Evolutionary conservation across 2,113 vertebrate species (phyloP).

Genomic region (Pteropus alecto): DNA sequence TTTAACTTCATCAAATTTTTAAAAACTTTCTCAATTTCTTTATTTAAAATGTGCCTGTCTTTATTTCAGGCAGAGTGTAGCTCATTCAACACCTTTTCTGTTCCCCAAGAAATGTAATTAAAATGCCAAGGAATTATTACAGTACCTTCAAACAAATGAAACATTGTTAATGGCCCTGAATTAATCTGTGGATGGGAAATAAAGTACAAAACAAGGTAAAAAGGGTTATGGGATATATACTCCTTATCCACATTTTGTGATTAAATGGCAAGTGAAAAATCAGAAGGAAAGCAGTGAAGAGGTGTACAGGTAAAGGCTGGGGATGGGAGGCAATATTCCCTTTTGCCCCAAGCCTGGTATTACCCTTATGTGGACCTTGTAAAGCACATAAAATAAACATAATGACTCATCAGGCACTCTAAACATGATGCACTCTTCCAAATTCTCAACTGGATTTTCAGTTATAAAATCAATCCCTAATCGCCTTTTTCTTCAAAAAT

Average conservation of each 20-base stretch:
- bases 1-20: neutral
- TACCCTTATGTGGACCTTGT: neutral
- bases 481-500: neutral
- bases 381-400: neutral
- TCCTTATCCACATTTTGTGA: neutral
- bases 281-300: neutral
- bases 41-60: neutral
- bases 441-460: neutral
- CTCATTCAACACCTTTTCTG: neutral
- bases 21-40: neutral
- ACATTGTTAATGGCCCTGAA: neutral
- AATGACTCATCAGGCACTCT: neutral
- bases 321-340: neutral
- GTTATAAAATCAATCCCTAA: neutral
- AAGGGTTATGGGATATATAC: neutral
- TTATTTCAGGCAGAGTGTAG: neutral
- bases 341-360: neutral
- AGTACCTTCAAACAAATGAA: neutral
- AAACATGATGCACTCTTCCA: neutral
- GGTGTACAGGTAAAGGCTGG: neutral
- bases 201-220: neutral
- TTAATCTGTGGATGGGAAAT: neutral
- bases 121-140: neutral
- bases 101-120: neutral
- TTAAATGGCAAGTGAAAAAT: neutral